Conservation (phyloP, 1,140 invertebrate species). For the Rhopalosiphum padi region DNA sequence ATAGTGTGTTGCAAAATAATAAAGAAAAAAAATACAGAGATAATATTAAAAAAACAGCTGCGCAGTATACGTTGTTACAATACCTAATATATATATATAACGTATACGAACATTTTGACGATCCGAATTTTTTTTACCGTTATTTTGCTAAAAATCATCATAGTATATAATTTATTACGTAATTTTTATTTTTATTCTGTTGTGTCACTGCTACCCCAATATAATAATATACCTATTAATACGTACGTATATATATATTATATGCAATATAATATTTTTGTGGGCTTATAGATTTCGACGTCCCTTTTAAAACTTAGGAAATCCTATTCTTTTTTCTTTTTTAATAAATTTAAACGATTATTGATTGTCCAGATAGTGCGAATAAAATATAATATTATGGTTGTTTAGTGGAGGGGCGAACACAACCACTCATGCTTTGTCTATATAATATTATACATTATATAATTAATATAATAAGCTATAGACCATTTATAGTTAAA, state of each 20-base stretch:
- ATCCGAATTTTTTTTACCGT: constrained; percentile 34
- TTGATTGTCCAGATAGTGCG: background rate
- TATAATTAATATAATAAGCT: background rate
- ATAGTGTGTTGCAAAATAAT: background rate
- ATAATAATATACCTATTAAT: constrained; percentile 1
- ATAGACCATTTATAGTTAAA: background rate
- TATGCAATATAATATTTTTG: too few species aligned
- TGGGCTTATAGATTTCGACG: background rate
- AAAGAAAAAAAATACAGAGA: constrained; percentile 21
- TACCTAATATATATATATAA: background rate
- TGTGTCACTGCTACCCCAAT: constrained; percentile 36
- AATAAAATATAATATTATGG: background rate
- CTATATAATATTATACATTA: background rate
- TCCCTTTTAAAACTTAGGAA: background rate
- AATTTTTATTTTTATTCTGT: constrained; percentile 9
- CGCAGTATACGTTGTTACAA: background rate
- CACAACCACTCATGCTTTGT: background rate
- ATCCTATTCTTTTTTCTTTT: background rate
- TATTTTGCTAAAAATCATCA: constrained; percentile 31
- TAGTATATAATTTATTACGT: constrained; percentile 39
- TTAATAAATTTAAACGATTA: constrained; percentile 3
- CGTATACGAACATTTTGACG: constrained; percentile 25
- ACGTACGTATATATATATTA: background rate
- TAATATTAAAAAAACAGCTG: constrained; percentile 47
- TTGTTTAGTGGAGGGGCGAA: background rate